phyloP scores from a whole-genome alignment of 2,113 vertebrate genomes.

The Nothocercus nigrocapillus region DNA sequence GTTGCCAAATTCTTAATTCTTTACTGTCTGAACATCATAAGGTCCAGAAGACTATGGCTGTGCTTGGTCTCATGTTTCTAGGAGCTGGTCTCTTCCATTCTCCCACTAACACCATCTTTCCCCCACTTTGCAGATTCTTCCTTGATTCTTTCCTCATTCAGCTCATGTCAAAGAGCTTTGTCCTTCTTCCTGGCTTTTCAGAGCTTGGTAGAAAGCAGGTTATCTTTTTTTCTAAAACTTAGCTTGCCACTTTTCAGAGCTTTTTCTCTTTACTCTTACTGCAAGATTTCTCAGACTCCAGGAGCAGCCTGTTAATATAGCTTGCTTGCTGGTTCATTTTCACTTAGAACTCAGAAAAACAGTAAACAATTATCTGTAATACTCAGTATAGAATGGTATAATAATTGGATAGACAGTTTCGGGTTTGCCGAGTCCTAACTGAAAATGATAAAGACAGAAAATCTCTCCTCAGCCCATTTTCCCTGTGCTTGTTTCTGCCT shows the following conservation, averaged over 20 bases:
- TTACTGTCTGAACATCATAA: neutral
- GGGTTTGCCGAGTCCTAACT: neutral
- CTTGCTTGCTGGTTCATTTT: conserved; percentile 2
- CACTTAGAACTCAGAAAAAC: neutral
- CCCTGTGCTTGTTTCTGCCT: conserved; percentile 24
- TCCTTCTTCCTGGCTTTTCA: neutral
- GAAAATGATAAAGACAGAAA: neutral
- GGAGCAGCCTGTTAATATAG: neutral
- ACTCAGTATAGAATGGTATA: neutral
- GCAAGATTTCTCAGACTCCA: neutral
- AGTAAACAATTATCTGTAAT: neutral
- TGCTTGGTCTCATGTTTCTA: neutral
- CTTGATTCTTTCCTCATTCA: neutral
- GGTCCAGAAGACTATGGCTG: neutral
- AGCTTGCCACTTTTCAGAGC: neutral
- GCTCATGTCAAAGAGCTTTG: neutral
- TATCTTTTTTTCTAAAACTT: neutral
- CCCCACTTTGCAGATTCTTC: too few relatives aligned
- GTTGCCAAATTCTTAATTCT: neutral
- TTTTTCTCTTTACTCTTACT: neutral
- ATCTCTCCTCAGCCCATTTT: neutral
- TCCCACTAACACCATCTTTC: neutral
- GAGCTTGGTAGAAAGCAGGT: neutral
- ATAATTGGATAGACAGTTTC: neutral
- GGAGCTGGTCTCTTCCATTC: neutral